Evolutionary conservation across 2,113 vertebrate genomes (phyloP).

Genomic region (Chaetura pelagica): DNA sequence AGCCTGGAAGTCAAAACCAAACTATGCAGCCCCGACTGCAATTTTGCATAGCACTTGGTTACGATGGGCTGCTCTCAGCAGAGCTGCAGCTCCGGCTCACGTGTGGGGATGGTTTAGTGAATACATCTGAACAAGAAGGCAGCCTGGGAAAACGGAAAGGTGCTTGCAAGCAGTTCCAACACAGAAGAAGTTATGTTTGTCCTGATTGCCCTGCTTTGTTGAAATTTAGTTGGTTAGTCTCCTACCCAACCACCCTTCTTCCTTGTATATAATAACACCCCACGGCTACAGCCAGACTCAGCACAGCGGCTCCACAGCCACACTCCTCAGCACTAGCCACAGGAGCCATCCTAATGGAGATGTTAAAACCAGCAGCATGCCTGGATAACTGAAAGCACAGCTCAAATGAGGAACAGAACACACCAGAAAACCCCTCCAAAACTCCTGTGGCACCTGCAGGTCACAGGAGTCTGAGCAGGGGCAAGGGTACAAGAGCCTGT

Average conservation of each 20-base stretch:
- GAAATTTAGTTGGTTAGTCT: neutral
- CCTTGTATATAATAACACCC: neutral
- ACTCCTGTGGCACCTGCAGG: neutral
- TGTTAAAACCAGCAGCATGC: neutral
- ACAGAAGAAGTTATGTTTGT: neutral
- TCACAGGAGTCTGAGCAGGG: neutral
- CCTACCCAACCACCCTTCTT: neutral
- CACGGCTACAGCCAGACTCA: neutral
- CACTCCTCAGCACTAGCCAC: neutral
- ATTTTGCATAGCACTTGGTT: neutral
- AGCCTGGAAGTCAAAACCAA: slow-evolving; percentile 6
- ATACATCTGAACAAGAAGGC: neutral
- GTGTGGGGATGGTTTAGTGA: neutral
- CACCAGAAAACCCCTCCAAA: neutral
- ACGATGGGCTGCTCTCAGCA: neutral
- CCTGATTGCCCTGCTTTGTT: neutral
- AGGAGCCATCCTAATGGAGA: neutral
- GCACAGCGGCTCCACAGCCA: neutral
- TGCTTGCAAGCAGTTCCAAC: neutral
- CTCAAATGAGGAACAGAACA: fast-evolving
- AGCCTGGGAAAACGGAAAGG: neutral
- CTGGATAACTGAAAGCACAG: neutral
- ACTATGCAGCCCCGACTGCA: neutral
- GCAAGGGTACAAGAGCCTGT: neutral
- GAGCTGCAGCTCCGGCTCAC: neutral